These are phyloP conservation scores for Imbricaverruca yamaguchii DNA, from an alignment of 2,888 invertebrate genomes.

Conservation along the genomic window DNA sequence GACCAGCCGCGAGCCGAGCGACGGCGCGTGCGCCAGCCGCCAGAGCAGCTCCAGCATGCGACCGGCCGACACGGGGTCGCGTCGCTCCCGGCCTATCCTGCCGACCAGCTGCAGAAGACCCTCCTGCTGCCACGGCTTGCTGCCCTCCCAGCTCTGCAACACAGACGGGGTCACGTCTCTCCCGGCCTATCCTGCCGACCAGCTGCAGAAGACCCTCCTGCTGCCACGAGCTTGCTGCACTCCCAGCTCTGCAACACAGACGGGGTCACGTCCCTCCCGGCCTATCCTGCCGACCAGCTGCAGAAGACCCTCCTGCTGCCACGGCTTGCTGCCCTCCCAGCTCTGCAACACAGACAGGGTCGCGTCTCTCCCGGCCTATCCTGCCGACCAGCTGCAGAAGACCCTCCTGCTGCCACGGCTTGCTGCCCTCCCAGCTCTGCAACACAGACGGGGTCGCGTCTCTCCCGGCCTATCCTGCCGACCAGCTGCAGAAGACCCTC, in stretches of 20 bases:
- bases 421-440: conserved; percentile 28
- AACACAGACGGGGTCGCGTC: conserved; percentile 37
- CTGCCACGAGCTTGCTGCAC: background rate
- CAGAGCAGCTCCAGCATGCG: conserved; percentile 46
- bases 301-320: background rate
- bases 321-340: conserved; percentile 22
- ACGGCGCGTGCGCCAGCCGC: conserved; percentile 44
- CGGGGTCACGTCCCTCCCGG: conserved; percentile 41
- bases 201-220: background rate
- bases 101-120: conserved; percentile 45
- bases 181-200: too few species aligned
- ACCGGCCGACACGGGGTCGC: conserved; percentile 41
- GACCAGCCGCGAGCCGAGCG: conserved; percentile 42
- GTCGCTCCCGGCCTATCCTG: conserved; percentile 45
- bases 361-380: too few species aligned
- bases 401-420: background rate
- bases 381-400: too few species aligned
- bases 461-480: conserved; percentile 46
- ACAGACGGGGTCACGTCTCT: too few species aligned
- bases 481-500: conserved; percentile 36
- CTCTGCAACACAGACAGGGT: conserved; percentile 28
- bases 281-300: conserved; percentile 45
- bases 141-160: conserved; percentile 25
- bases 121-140: conserved; percentile 43
- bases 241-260: conserved; percentile 28